Base-by-base conservation (phyloP, 2,888 invertebrate species). In the Podotricha telesiphe region DNA sequence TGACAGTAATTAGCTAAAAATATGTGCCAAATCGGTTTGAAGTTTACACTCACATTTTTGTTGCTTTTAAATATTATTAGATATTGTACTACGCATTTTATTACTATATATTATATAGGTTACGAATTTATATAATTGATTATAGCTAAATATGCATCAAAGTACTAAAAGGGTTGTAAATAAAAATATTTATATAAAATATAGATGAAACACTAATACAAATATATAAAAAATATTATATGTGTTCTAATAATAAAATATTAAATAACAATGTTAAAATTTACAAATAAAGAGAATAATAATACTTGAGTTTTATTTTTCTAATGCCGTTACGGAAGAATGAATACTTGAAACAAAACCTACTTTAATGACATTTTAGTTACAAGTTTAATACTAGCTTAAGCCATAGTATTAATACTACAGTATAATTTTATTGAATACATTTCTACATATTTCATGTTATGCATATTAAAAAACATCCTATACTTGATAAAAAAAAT, bases 141-240 rank as follows among this genome's bases (percentile, higher is more conserved):
- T 58, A 51, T 59, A 61, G 22, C 10, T 67, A 71, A 64, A 53
- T 67, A 64, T 72, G 69, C 68, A 67, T 69, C 63, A 50, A 69
- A 58, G 40, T 70, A 61, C 63, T 72, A 70, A 73, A 64, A 71
- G 64, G 59, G 65, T 70, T 76, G 75, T 76, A 75, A 74, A 75
- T 76, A 74, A 70, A 73, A 69, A 66, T 70, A 72, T 73, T 75
- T 74, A 67, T 74, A 62, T 68, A 73, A 74, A 73, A 73, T 68
- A 68, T 63, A 68, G 64, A 34, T 22, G 50, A 69, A 61, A 68
- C 45, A 69, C 58, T 73, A 74, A 74, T 69, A 74, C 64, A 72
- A 67, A 68, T 53, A 65, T 73, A 67, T 70, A 68, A 73, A 74
- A 45, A 59, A 19, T 34, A 72, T 66, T 69, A 61, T 72, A 73